These are phyloP conservation scores for Poecilia gillii DNA, from an alignment of 2,797 vertebrate genomes.

Conservation along the genomic window DNA sequence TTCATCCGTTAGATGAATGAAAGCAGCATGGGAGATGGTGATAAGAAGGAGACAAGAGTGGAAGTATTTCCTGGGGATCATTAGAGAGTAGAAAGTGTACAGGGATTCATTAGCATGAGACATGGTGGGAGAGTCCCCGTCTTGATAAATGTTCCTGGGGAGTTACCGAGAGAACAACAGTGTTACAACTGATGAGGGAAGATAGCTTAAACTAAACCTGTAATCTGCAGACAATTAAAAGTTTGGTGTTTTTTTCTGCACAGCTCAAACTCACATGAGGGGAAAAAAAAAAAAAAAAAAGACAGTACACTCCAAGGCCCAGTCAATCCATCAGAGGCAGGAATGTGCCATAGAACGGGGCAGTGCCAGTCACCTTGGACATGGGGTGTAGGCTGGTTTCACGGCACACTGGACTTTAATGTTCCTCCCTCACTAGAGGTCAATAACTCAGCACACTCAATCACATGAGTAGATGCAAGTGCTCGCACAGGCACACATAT, in stretches of 20 bases:
- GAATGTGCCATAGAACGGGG: constrained; percentile 65
- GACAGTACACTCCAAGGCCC: constrained; percentile 50
- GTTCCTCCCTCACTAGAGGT: constrained; percentile 72
- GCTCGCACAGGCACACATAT: constrained; percentile 4
- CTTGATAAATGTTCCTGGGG: constrained; percentile 63
- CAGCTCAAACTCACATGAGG: constrained; percentile 8
- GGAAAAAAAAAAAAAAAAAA: neutral
- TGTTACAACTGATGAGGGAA: constrained; percentile 51
- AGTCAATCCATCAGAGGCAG: constrained; percentile 74
- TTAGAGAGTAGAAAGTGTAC: constrained; percentile 58
- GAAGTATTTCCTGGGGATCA: constrained; percentile 62
- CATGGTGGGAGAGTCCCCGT: constrained; percentile 34
- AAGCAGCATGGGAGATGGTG: constrained; percentile 60
- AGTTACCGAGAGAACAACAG: constrained; percentile 43
- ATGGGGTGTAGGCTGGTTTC: constrained; percentile 70
- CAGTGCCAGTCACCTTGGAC: constrained; percentile 78
- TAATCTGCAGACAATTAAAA: constrained; percentile 44
- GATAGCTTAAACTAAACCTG: constrained; percentile 37
- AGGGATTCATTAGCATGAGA: constrained; percentile 70
- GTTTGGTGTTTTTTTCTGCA: constrained; percentile 10
- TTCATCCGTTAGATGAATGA: constrained; percentile 65
- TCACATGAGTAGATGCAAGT: constrained; percentile 47
- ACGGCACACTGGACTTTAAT: constrained; percentile 75
- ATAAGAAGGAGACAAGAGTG: constrained; percentile 67
- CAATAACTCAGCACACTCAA: constrained; percentile 67